phyloP scores from a whole-genome alignment of 2,888 invertebrate species.

The Labia minor region DNA sequence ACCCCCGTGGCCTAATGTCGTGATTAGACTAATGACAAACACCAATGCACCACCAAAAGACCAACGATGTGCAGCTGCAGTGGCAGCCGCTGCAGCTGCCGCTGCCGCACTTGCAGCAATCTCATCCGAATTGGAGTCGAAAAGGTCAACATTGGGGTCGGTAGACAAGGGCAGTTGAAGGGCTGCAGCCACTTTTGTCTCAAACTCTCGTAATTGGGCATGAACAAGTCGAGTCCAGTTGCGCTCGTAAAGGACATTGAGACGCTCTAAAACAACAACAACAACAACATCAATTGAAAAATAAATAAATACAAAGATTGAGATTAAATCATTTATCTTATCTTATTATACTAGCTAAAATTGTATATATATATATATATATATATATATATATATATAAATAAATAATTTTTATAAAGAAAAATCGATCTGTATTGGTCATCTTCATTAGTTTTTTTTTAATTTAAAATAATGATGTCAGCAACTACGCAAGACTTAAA shows the following conservation, averaged over 20 bases:
- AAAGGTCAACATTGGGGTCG: slow-evolving; percentile 33
- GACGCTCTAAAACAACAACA: slow-evolving; percentile 46
- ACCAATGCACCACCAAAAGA: slow-evolving; percentile 73
- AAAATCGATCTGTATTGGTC: too few species aligned
- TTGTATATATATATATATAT: too few species aligned
- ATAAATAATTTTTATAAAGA: too few species aligned
- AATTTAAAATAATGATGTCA: too few species aligned
- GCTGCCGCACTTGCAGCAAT: slow-evolving; percentile 49
- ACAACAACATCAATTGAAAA: too few species aligned
- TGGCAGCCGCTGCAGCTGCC: slow-evolving; percentile 33
- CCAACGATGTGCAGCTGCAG: slow-evolving; percentile 46
- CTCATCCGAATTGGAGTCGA: slow-evolving; percentile 41
- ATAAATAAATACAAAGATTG: too few species aligned
- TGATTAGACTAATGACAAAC: slow-evolving; percentile 77
- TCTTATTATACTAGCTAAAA: too few species aligned
- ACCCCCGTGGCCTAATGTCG: slow-evolving; percentile 65
- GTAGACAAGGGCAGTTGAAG: slow-evolving; percentile 45
- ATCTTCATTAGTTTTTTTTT: too few species aligned
- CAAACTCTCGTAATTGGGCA: slow-evolving; percentile 65
- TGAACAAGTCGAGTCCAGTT: slow-evolving; percentile 76
- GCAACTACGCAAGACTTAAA: too few species aligned
- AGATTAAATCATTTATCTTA: too few species aligned
- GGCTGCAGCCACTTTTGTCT: slow-evolving; percentile 65
- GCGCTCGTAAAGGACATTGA: slow-evolving; percentile 71
- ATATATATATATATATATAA: too few species aligned